Base-by-base conservation (phyloP, 2,888 invertebrate species). In the Eugnorisma glareosa region DNA sequence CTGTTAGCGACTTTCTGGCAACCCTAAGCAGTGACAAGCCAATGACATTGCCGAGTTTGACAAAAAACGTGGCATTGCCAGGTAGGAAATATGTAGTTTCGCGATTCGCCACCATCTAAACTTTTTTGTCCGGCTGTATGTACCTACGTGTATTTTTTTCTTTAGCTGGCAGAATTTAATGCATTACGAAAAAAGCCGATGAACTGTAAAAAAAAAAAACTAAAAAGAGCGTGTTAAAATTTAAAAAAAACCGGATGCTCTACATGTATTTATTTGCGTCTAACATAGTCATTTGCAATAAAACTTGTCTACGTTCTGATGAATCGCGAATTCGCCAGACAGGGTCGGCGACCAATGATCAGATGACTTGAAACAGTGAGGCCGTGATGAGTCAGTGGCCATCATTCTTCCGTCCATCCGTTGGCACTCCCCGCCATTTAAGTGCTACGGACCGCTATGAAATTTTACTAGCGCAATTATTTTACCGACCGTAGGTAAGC, bases 321-420 rank as follows among this genome's bases (percentile, higher is more conserved):
- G 59, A 78, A 75, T 73, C 18, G 43, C 24, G 28, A 73, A 51
- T 68, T 68, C 1, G 75, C 37, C 54, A 67, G 71, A 73, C 76
- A 72, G 84, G 78, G 85, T 88, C 85, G 69, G 76, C 59, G 79
- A 72, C 73, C 77, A 73, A 63, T 70, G 75, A 75, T 37, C 69
- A 45, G 66, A 81, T 83, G 80, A 84, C 82, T 83, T 82, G 80
- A 75, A 59, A 69, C 75, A 75, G 87, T 75, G 86, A 85, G 82
- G 79, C 85, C 86, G 88, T 77, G 73, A 79, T 90, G 90, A 90
- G 70, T 90, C 89, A 90, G 48, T 76, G 67, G 67, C 68, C 72
- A 82, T 77, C 84, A 82, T 4, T 74, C 43, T 21, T 8, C 43
- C 15, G 43, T 35, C 54, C 43, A 64, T 73, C 74, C n/a, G 45